These are phyloP conservation scores for Hylaeus volcanicus DNA, from an alignment of 1,140 invertebrate genomes.

Conservation along the genomic window DNA sequence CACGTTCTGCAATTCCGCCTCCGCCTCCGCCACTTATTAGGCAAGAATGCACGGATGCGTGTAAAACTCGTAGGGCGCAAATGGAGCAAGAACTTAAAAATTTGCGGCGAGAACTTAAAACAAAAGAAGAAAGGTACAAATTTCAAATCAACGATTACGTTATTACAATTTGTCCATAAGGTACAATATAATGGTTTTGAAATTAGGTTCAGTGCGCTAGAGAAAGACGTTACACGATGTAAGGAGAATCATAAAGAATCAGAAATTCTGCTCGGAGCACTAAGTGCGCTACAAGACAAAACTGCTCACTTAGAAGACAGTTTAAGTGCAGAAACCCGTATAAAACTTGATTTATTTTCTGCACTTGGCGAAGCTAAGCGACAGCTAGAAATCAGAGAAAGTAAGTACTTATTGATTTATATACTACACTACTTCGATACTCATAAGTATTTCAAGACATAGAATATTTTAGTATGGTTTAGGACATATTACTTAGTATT, in stretches of 20 bases:
- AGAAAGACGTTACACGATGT: conserved; percentile 77
- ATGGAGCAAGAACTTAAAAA: conserved; percentile 90
- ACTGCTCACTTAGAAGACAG: conserved; percentile 94
- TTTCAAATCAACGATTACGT: too few relatives aligned
- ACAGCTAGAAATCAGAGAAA: conserved; percentile 94
- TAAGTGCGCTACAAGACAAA: conserved; percentile 92
- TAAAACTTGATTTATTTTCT: conserved; percentile 97
- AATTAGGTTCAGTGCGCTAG: conserved; percentile 67
- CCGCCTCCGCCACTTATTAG: conserved; percentile 74
- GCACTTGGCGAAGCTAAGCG: conserved; percentile 96
- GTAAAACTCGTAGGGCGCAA: conserved; percentile 87
- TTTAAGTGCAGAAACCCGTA: conserved; percentile 95
- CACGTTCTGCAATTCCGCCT: conserved; percentile 72
- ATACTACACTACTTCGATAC: not conserved
- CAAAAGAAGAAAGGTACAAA: conserved; percentile 85
- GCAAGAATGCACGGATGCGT: conserved; percentile 88
- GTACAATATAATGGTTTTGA: conserved; percentile 6
- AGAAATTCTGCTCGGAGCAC: conserved; percentile 90
- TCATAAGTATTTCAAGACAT: too few relatives aligned
- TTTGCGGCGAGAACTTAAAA: conserved; percentile 87
- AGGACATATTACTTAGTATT: not conserved
- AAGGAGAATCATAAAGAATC: conserved; percentile 89
- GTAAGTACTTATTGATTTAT: conserved; percentile 82
- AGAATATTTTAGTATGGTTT: too few relatives aligned
- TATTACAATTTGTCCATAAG: not conserved